These are phyloP conservation scores for Myotis davidii DNA, from an alignment of 2,113 vertebrate genomes.

Conservation along the genomic window DNA sequence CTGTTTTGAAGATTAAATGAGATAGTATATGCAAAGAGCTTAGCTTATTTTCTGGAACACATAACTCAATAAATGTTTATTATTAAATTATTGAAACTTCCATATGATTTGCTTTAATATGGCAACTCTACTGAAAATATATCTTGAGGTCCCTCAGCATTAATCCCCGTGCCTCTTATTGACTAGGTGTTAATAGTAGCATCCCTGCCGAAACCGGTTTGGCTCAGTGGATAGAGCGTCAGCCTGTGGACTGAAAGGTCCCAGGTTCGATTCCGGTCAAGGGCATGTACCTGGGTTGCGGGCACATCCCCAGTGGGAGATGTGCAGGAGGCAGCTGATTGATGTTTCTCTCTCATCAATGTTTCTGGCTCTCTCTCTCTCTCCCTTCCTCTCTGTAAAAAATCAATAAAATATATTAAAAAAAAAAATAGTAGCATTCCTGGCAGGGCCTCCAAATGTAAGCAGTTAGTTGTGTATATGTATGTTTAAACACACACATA, in stretches of 20 bases:
- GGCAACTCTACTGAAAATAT: constrained; percentile 25
- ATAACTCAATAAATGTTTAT: constrained; percentile 37
- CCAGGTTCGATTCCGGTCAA: too few relatives aligned
- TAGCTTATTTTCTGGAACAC: neutral
- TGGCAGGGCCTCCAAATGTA: neutral
- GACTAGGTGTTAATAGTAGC: neutral
- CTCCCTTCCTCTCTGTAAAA: too few relatives aligned
- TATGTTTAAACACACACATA: neutral
- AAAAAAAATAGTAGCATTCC: neutral
- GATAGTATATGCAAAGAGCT: neutral
- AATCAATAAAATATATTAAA: too few relatives aligned
- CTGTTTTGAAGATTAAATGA: constrained; percentile 43
- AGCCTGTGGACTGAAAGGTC: too few relatives aligned
- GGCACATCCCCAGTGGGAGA: too few relatives aligned
- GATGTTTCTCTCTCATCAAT: too few relatives aligned
- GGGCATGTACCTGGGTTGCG: too few relatives aligned
- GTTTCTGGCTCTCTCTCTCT: too few relatives aligned
- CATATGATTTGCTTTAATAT: constrained; percentile 20
- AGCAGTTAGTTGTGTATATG: neutral
- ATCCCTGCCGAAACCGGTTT: too few relatives aligned
- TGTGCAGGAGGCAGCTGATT: too few relatives aligned
- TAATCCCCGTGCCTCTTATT: neutral
- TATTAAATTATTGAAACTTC: constrained; percentile 37
- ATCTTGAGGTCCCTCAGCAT: constrained; percentile 31
- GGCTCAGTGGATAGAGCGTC: too few relatives aligned